These are phyloP conservation scores for Ennomos fuscantarius DNA, from an alignment of 2,888 invertebrate genomes.

Conservation along the genomic window DNA sequence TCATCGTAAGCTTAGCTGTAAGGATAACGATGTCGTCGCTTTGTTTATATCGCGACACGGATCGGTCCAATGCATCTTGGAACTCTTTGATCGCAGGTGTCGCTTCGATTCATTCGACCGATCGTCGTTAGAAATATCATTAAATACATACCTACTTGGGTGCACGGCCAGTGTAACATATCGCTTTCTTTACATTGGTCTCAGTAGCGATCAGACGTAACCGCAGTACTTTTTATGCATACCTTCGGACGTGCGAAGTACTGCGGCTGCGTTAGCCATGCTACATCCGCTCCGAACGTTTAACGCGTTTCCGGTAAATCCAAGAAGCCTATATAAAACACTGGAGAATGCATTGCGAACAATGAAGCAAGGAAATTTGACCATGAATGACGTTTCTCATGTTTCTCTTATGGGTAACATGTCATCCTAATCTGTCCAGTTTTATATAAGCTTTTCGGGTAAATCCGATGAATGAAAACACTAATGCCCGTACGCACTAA, in stretches of 20 bases:
- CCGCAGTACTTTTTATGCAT: constrained; percentile 13
- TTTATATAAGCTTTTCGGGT: too few relatives aligned
- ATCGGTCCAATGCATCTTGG: constrained; percentile 51
- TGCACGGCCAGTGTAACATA: constrained; percentile 72
- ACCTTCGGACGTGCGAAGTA: not conserved
- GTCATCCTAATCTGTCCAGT: too few relatives aligned
- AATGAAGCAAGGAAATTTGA: too few relatives aligned
- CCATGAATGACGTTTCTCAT: too few relatives aligned
- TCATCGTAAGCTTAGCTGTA: constrained; percentile 75
- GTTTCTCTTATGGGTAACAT: too few relatives aligned
- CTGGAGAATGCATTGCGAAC: too few relatives aligned
- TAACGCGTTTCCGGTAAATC: constrained; percentile 4
- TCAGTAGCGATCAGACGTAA: constrained; percentile 24
- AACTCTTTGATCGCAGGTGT: constrained; percentile 6
- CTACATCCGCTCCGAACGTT: constrained; percentile 8
- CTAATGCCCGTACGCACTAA: too few relatives aligned
- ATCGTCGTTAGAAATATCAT: constrained; percentile 43
- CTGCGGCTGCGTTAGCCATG: constrained; percentile 11
- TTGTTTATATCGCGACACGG: constrained; percentile 61
- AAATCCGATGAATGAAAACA: too few relatives aligned
- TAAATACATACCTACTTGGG: constrained; percentile 56
- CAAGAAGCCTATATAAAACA: too few relatives aligned
- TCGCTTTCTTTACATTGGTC: constrained; percentile 45
- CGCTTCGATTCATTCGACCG: constrained; percentile 50
- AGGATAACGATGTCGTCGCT: constrained; percentile 65